These are phyloP conservation scores for Pheosia gnoma DNA, from an alignment of 2,888 invertebrate species.

Conservation along the genomic window DNA sequence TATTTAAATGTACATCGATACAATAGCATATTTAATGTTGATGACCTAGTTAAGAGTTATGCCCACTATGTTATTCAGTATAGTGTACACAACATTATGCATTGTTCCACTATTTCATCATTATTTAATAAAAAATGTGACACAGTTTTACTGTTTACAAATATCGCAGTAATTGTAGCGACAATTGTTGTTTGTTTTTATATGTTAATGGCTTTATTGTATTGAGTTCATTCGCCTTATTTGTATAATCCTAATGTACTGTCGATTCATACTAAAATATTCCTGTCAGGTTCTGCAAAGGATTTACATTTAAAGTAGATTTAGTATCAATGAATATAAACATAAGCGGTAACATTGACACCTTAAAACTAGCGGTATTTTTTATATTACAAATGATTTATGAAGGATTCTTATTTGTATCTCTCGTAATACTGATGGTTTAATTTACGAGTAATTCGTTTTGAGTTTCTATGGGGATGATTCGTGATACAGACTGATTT, in stretches of 20 bases:
- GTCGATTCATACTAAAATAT: slow-evolving; percentile 50
- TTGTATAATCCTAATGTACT: slow-evolving; percentile 34
- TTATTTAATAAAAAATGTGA: slow-evolving; percentile 33
- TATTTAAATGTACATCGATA: neutral
- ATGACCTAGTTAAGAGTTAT: slow-evolving; percentile 2
- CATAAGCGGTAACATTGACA: slow-evolving; percentile 18
- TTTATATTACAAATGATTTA: neutral
- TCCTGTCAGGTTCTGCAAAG: slow-evolving; percentile 40
- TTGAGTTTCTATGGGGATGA: neutral
- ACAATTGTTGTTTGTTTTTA: slow-evolving; percentile 50
- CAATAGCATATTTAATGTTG: neutral
- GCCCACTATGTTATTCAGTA: neutral
- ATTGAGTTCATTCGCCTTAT: slow-evolving; percentile 59
- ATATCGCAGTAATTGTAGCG: slow-evolving; percentile 46
- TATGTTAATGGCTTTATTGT: slow-evolving; percentile 64
- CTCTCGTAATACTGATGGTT: neutral
- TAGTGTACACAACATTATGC: neutral
- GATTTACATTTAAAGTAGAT: slow-evolving; percentile 36
- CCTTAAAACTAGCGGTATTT: slow-evolving; percentile 4
- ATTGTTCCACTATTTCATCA: slow-evolving; percentile 25
- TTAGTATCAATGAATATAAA: slow-evolving; percentile 24
- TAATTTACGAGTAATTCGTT: neutral
- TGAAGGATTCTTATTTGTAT: neutral
- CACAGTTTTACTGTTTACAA: slow-evolving; percentile 43
- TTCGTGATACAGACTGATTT: neutral